A percentile compares a stretch with the other conserved stretches of the same genome.
These are phyloP conservation scores for Doris montereyensis DNA, from an alignment of 2,888 invertebrate genomes.

Conservation along the genomic window DNA sequence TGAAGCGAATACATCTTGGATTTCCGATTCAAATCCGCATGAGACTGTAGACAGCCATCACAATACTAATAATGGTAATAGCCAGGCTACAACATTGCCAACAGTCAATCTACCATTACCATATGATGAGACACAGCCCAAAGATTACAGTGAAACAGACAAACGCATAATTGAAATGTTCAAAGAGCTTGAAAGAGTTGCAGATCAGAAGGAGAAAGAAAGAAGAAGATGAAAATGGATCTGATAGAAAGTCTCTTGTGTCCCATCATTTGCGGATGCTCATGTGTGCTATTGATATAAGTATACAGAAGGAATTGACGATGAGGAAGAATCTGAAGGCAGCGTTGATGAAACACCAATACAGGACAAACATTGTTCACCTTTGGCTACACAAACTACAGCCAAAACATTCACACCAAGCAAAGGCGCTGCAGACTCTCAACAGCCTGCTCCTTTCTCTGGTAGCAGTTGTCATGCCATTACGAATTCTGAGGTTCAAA, in stretches of 20 bases:
- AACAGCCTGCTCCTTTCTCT: too few relatives aligned
- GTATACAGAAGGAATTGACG: neutral
- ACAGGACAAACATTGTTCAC: too few relatives aligned
- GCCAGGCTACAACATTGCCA: neutral
- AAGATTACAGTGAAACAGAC: conserved; percentile 32
- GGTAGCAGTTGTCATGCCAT: too few relatives aligned
- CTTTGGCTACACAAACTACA: too few relatives aligned
- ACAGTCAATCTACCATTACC: neutral
- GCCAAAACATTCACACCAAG: too few relatives aligned
- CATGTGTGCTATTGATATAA: conserved; percentile 40
- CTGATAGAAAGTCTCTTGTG: conserved; percentile 36
- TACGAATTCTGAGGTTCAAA: too few relatives aligned
- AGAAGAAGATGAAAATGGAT: conserved; percentile 22
- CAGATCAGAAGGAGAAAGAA: conserved; percentile 34
- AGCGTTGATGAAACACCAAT: neutral
- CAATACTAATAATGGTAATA: neutral
- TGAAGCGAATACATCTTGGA: neutral
- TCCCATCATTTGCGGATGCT: conserved; percentile 42
- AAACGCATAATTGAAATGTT: conserved; percentile 40
- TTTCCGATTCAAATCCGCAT: neutral
- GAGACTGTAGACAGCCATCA: neutral
- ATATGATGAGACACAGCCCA: neutral
- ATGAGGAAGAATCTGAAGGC: neutral
- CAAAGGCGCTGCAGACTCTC: too few relatives aligned
- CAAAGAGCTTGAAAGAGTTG: conserved; percentile 39